These are phyloP conservation scores for Gymnobelideus leadbeateri DNA, from an alignment of 2,113 vertebrate species.

Conservation along the genomic window DNA sequence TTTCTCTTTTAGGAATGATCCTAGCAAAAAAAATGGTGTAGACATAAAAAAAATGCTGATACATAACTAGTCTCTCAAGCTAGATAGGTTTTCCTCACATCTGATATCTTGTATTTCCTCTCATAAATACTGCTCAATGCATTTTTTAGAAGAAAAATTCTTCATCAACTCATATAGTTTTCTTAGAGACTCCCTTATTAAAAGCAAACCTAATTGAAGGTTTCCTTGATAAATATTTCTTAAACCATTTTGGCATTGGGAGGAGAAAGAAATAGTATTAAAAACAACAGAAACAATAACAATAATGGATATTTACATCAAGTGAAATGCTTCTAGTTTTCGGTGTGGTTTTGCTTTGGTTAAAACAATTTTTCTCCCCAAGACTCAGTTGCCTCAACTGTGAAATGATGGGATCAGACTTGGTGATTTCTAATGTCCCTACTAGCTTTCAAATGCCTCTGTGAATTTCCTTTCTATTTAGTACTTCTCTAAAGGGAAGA, in stretches of 20 bases:
- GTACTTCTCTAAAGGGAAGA: constrained; percentile 3
- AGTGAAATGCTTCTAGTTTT: neutral
- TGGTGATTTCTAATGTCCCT: constrained; percentile 28
- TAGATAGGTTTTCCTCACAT: neutral
- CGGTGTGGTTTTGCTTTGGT: neutral
- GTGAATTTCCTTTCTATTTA: constrained; percentile 14
- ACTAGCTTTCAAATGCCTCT: neutral
- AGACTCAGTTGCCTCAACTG: neutral
- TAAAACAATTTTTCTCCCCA: neutral
- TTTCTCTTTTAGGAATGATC: neutral
- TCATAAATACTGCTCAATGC: neutral
- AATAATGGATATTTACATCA: neutral
- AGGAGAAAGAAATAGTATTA: neutral
- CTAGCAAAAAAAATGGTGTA: neutral
- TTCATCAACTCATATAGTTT: neutral
- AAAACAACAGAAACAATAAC: neutral
- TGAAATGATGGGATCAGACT: constrained; percentile 4
- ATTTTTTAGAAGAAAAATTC: neutral
- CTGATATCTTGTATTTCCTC: neutral
- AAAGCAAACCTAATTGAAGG: neutral
- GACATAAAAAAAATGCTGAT: neutral
- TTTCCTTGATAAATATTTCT: neutral
- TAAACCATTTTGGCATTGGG: neutral
- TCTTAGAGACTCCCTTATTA: neutral
- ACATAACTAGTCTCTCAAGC: neutral